These are phyloP conservation scores for Philopotamus ludificatus DNA, from an alignment of 1,140 invertebrate species.

Conservation along the genomic window DNA sequence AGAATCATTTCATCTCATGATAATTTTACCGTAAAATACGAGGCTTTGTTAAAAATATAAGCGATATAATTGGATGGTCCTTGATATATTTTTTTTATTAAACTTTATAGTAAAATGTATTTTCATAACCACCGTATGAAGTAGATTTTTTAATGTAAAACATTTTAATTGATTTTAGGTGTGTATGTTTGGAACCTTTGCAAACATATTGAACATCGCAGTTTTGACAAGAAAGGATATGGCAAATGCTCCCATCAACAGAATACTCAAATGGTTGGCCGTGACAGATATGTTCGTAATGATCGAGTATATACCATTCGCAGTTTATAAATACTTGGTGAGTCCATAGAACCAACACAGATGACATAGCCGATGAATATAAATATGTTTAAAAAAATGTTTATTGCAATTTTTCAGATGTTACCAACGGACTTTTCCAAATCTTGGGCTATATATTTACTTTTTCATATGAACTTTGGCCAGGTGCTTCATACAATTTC, in stretches of 20 bases:
- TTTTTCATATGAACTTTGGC: conserved; percentile 79
- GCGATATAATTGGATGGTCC: no score
- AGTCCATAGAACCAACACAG: no score
- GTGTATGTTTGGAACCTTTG: conserved; percentile 83
- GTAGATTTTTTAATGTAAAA: no score
- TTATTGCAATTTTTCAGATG: conserved; percentile 46
- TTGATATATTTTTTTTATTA: no score
- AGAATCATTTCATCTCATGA: no score
- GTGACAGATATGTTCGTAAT: conserved; percentile 84
- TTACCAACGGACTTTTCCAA: conserved; percentile 51
- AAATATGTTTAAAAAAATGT: no score
- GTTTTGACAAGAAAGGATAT: conserved; percentile 85
- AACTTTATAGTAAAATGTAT: no score
- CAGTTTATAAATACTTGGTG: conserved; percentile 71
- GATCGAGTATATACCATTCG: conserved; percentile 83
- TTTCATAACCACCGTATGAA: no score
- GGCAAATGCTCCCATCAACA: conserved; percentile 77
- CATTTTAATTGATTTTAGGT: conserved; percentile 55
- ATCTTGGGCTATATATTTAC: conserved; percentile 67
- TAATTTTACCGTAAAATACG: no score
- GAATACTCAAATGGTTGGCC: conserved; percentile 74
- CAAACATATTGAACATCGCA: conserved; percentile 87
- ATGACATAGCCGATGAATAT: no score
- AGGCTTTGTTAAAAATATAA: no score
- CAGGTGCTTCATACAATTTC: conserved; percentile 82